Evolutionary conservation across 2,797 vertebrate species (phyloP).

Genomic region (Gouania willdenowi): DNA sequence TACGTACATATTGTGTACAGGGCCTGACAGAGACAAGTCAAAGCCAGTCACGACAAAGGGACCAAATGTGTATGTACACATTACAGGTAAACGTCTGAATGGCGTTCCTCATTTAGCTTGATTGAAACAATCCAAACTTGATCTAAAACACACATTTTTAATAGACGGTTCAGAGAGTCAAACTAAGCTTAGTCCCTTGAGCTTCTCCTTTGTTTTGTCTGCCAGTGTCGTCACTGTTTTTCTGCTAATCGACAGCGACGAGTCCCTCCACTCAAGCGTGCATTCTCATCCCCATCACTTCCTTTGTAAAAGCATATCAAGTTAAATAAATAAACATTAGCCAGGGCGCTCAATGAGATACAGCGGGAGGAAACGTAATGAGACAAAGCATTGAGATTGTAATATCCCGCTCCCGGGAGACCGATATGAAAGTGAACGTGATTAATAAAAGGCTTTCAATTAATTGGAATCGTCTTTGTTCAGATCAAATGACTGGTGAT

Average conservation of each 20-base stretch:
- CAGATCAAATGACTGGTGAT: constrained; percentile 6
- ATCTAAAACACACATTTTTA: constrained; percentile 1
- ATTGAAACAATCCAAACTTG: too few species aligned
- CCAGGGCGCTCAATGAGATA: constrained; percentile 21
- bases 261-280: constrained; percentile 43
- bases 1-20: too few species aligned
- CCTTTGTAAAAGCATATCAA: constrained; percentile 45
- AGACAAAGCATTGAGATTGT: constrained; percentile 43
- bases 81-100: too few species aligned
- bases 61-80: too few species aligned
- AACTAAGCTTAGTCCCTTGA: constrained; percentile 26
- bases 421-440: constrained; percentile 49
- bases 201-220: constrained; percentile 28
- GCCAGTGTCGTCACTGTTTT: too few species aligned
- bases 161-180: constrained; percentile 18
- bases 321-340: constrained; percentile 57
- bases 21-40: too few species aligned
- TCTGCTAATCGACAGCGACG: constrained; percentile 60
- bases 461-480: constrained; percentile 42
- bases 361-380: constrained; percentile 31
- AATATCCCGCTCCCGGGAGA: constrained; percentile 46
- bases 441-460: constrained; percentile 58
- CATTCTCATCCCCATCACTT: constrained; percentile 49
- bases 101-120: too few species aligned
- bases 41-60: too few species aligned